phyloP scores from a whole-genome alignment of 2,888 invertebrate genomes.

The Epistrophe grossulariae region DNA sequence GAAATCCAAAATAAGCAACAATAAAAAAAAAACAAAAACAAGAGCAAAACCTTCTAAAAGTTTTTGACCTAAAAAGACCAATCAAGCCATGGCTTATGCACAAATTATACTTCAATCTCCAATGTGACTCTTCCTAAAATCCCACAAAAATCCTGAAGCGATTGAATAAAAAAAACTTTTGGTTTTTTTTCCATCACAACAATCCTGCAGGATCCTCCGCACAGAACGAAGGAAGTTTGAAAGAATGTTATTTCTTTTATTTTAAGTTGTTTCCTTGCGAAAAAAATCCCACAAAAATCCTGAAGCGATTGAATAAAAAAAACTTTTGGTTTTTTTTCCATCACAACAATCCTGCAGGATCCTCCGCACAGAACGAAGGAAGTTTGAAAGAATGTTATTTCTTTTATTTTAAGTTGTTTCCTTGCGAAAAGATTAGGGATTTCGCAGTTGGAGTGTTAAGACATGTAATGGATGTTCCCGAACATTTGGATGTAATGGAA shows the following conservation, averaged over 20 bases:
- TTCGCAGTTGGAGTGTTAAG: conserved; percentile 28
- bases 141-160: not conserved
- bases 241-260: conserved; percentile 14
- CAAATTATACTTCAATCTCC: conserved; percentile 21
- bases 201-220: not conserved
- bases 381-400: conserved; percentile 2
- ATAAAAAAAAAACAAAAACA: not conserved
- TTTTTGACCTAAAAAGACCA: conserved; percentile 1
- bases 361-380: not conserved
- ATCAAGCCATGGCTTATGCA: not conserved
- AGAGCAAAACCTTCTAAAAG: not conserved
- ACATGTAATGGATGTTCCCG: conserved; percentile 38
- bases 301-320: conserved; percentile 22
- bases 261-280: too few species aligned
- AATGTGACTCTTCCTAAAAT: not conserved
- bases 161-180: conserved; percentile 13
- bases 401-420: conserved; percentile 11
- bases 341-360: not conserved
- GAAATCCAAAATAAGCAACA: not conserved
- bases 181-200: conserved; percentile 1
- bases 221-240: not conserved
- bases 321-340: not conserved
- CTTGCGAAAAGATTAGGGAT: conserved; percentile 26
- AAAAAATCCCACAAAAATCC: not conserved
- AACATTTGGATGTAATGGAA: conserved; percentile 18